phyloP scores from a whole-genome alignment of 2,888 invertebrate genomes.

The Acleris holmiana region DNA sequence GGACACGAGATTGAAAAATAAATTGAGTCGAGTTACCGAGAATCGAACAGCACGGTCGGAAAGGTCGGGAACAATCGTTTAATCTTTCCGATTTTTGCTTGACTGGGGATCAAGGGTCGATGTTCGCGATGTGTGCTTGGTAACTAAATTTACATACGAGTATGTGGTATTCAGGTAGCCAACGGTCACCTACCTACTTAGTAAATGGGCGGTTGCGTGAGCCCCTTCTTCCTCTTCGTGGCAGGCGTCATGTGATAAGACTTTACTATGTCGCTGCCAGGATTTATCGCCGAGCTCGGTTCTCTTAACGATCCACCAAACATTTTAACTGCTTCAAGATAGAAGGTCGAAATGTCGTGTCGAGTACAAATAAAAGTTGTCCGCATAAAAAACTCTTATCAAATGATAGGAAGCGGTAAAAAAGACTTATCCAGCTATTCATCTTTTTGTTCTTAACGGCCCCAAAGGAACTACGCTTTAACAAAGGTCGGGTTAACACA shows the following conservation, averaged over 20 bases:
- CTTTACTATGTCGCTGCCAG: slow-evolving; percentile 35
- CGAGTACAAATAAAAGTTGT: slow-evolving; percentile 71
- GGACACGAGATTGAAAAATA: slow-evolving; percentile 33
- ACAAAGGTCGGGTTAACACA: slow-evolving; percentile 4
- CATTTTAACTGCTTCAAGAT: slow-evolving; percentile 60
- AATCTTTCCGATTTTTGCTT: slow-evolving; percentile 25
- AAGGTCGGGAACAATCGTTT: slow-evolving; percentile 24
- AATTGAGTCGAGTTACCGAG: slow-evolving; percentile 23
- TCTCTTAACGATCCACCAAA: slow-evolving; percentile 46
- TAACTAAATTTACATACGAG: slow-evolving; percentile 25
- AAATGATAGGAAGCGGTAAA: slow-evolving; percentile 53
- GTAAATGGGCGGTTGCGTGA: slow-evolving; percentile 44
- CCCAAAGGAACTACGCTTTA: slow-evolving; percentile 13
- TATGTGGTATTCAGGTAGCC: slow-evolving; percentile 10
- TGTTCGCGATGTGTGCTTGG: slow-evolving; percentile 1
- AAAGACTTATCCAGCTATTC: slow-evolving; percentile 18
- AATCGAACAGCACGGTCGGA: not conserved
- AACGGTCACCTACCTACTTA: not conserved
- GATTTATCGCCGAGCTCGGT: slow-evolving; percentile 25
- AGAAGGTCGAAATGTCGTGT: slow-evolving; percentile 64
- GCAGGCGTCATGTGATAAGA: slow-evolving; percentile 39
- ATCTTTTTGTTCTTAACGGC: slow-evolving; percentile 26
- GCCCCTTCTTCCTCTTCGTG: slow-evolving; percentile 31
- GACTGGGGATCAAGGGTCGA: no score
- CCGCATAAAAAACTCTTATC: slow-evolving; percentile 71